Conservation (phyloP, 53 echinoderm and acorn worm species). For the Pentamera pediparva region DNA sequence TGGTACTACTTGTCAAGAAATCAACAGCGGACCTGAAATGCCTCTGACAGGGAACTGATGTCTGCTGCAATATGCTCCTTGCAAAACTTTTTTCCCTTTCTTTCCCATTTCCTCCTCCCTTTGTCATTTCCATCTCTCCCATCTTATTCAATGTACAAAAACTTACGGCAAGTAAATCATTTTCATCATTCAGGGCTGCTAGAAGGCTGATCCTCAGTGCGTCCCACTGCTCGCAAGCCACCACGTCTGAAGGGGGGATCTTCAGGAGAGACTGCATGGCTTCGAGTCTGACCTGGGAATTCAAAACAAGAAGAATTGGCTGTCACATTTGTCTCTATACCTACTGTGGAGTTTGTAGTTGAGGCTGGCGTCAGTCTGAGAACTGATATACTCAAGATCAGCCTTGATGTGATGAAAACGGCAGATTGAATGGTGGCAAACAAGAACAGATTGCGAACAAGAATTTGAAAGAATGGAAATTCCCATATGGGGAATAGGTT, state of each 20-base stretch:
- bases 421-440: no score
- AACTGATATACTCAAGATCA: neutral
- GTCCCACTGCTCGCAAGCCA: slow-evolving; percentile 94
- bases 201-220: slow-evolving; percentile 66
- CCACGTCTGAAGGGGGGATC: slow-evolving; percentile 89
- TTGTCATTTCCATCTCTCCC: neutral
- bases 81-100: neutral
- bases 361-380: neutral
- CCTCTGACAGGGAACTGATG: neutral
- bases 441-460: no score
- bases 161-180: slow-evolving; percentile 78
- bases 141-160: no score
- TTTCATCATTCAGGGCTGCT: slow-evolving; percentile 65
- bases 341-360: no score
- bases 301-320: no score
- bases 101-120: neutral
- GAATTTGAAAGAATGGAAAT: no score
- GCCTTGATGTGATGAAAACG: no score
- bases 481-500: no score
- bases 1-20: no score
- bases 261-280: slow-evolving; percentile 65
- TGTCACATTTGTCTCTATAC: no score
- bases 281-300: slow-evolving; percentile 54
- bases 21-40: no score
- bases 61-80: no score